phyloP scores from a whole-genome alignment of 2,888 invertebrate genomes.

The Acanthoscelides obtectus region DNA sequence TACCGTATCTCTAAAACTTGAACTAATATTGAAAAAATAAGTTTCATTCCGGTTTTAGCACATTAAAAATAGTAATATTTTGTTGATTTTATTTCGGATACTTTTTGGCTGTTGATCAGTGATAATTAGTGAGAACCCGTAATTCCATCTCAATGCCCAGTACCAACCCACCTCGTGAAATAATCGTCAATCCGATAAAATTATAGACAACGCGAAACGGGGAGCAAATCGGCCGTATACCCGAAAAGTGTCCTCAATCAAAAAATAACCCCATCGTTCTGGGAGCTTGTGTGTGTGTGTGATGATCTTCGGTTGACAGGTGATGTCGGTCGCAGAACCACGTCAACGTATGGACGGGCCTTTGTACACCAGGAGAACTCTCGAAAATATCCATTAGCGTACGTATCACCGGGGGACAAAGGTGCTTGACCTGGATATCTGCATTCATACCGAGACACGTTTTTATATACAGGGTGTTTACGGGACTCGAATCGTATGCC shows the following conservation, averaged over 20 bases:
- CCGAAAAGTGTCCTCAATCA: conserved; percentile 8
- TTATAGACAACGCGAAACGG: background rate
- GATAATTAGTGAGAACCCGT: too few relatives aligned
- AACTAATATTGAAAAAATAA: too few relatives aligned
- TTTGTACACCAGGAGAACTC: conserved; percentile 10
- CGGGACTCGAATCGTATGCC: too few relatives aligned
- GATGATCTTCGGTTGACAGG: conserved; percentile 7
- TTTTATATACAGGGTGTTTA: too few relatives aligned
- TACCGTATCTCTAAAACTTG: too few relatives aligned
- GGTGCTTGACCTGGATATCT: background rate
- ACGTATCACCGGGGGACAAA: background rate
- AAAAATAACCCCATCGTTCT: conserved; percentile 7
- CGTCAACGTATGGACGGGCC: conserved; percentile 4
- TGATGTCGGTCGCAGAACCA: conserved; percentile 2
- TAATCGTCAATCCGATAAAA: background rate
- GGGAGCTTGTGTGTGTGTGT: conserved; percentile 4
- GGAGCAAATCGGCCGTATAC: background rate
- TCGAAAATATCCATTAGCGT: conserved; percentile 12
- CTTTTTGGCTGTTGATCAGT: too few relatives aligned
- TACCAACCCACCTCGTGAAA: too few relatives aligned
- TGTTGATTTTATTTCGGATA: too few relatives aligned
- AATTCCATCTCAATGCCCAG: too few relatives aligned
- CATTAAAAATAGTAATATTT: too few relatives aligned
- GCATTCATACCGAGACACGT: background rate
- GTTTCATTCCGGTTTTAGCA: too few relatives aligned